A percentile compares a stretch with the other conserved stretches of the same genome.
phyloP scores from a whole-genome alignment of 1,140 invertebrate genomes.

The Aphis craccivora region DNA sequence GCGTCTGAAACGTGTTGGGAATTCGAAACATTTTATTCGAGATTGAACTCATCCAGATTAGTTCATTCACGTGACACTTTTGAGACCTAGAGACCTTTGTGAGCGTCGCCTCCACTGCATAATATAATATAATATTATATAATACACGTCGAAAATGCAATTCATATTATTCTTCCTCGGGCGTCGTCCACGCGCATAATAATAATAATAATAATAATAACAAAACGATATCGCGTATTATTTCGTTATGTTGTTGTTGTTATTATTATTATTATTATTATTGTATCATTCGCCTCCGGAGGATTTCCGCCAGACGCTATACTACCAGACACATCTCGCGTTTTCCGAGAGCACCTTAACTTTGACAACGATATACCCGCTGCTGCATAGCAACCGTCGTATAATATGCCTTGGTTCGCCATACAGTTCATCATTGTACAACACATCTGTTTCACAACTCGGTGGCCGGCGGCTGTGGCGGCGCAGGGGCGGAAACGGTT shows the following conservation, averaged over 20 bases:
- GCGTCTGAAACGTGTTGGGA: conserved; percentile 22
- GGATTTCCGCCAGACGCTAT: neutral
- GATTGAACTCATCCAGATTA: conserved; percentile 25
- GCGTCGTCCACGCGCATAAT: neutral
- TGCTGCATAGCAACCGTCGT: too few relatives aligned
- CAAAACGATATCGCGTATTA: conserved; percentile 11
- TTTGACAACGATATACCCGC: neutral
- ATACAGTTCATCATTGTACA: neutral
- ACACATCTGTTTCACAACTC: neutral
- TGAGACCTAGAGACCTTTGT: neutral
- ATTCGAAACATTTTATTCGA: conserved; percentile 23
- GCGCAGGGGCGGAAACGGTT: conserved; percentile 40
- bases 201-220: neutral
- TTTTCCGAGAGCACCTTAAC: neutral
- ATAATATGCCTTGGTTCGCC: neutral
- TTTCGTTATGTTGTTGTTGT: neutral
- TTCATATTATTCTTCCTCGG: conserved; percentile 20
- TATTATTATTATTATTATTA: neutral
- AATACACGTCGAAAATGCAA: neutral
- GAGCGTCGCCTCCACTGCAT: neutral
- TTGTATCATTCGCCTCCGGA: conserved; percentile 6
- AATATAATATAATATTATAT: neutral
- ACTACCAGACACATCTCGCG: neutral
- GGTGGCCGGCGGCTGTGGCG: neutral
- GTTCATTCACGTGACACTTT: conserved; percentile 30